Percentiles rank a stretch among this genome's conserved stretches.
phyloP scores from a whole-genome alignment of 2,888 invertebrate genomes.

The Tetranychus truncatus region DNA sequence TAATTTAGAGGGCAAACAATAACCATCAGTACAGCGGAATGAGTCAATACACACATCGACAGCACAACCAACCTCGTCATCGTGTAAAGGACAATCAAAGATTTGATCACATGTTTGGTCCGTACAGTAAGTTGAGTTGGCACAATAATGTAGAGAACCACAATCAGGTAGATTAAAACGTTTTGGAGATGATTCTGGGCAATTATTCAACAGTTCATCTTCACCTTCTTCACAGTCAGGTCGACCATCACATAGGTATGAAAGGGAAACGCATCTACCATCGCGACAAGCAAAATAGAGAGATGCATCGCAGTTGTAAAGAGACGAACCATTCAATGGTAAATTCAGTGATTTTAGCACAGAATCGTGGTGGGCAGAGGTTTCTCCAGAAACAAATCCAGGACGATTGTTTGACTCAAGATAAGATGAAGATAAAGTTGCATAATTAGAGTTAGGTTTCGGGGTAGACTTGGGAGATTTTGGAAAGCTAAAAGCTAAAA shows the following conservation, averaged over 20 bases:
- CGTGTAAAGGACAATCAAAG: conserved; percentile 13
- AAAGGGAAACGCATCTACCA: conserved; percentile 24
- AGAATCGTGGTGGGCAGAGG: no score
- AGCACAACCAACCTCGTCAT: conserved; percentile 17
- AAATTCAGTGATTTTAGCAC: background rate
- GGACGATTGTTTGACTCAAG: no score
- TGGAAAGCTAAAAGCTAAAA: no score
- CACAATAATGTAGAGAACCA: conserved; percentile 23
- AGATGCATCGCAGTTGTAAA: background rate
- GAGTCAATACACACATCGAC: conserved; percentile 7
- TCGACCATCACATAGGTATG: conserved; percentile 25
- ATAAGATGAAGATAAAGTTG: no score
- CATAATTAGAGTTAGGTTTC: no score
- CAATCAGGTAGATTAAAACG: conserved; percentile 27
- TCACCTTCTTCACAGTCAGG: conserved; percentile 27
- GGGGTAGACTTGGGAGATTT: no score
- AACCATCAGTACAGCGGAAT: conserved; percentile 13
- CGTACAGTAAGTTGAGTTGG: conserved; percentile 7
- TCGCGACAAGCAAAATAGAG: background rate
- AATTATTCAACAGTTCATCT: conserved; percentile 25
- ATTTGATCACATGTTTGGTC: conserved; percentile 11
- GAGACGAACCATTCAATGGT: background rate
- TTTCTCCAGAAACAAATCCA: no score
- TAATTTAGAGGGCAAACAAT: conserved; percentile 20
- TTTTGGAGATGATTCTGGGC: conserved; percentile 22